Evolutionary conservation across 1,140 invertebrate species (phyloP), one percentile per base, ranked within the genome.

Genomic region (Homarus americanus): DNA sequence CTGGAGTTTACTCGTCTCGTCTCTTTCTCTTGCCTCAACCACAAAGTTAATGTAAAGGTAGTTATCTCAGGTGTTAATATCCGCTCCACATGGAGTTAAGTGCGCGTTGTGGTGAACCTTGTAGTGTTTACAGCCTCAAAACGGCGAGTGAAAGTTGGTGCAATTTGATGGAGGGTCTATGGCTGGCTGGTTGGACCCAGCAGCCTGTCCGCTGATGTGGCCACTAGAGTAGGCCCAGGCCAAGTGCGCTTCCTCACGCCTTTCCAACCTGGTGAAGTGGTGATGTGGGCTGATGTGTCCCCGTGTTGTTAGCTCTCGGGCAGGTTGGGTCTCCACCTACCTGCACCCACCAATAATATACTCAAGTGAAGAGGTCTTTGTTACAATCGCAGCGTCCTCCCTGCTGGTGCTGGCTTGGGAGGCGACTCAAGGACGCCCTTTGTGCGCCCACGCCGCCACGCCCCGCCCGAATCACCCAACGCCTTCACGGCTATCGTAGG

Each of bases 111-210:
- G 28, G n/a, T 69, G 15, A 66, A n/a, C 36, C 53, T 9, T 49
- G 76, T 79, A 79, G 44, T 79, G 76, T 79, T 79, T 79, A 44
- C 12, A 44, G 40, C 40, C 44, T 1, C 34, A 40, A 36, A 66
- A 83, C 69, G 20, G 58, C 80, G 80, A 83, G 80, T 83, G 80
- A 83, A 83, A 83, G 80, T 83, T 58, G 53, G 80, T 83, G 80
- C 80, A 66, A 83, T 83, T 83, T 83, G 80, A 66, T 83, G 80
- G 58, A 83, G 80, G 80, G 80, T 83, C 58, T 83, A 83, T 83
- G 80, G 80, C 80, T 83, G 80, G 80, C 53, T 63, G 53, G 80
- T 63, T 69, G 63, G 53, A 28, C 58, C 80, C 38, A 66, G 53
- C 63, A 66, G 80, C 63, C 53, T 63, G 58, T n/a, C 53, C 53